phyloP scores from a whole-genome alignment of 2,113 vertebrate species.

The Acanthisitta chloris region DNA sequence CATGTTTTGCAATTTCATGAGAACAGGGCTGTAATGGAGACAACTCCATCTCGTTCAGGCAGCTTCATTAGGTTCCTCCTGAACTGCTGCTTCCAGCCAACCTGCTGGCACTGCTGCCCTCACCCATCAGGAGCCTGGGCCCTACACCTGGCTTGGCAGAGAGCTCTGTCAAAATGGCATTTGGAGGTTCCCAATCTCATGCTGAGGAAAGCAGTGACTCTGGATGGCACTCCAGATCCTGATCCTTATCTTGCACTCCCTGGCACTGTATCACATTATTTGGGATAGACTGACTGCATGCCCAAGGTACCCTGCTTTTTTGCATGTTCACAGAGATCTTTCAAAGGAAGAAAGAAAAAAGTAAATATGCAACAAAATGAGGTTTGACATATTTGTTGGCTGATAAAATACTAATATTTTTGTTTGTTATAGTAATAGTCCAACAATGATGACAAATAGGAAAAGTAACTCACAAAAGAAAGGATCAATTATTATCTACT shows the following conservation, averaged over 20 bases:
- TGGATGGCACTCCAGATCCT: background rate
- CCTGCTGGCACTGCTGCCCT: background rate
- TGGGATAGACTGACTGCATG: background rate
- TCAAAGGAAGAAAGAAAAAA: background rate
- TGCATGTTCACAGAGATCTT: background rate
- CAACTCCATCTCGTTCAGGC: background rate
- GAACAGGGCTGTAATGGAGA: background rate
- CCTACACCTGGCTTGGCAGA: background rate
- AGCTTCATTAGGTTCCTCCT: background rate
- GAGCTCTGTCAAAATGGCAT: background rate
- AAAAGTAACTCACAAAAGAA: background rate
- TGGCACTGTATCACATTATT: background rate
- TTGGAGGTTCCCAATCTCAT: background rate
- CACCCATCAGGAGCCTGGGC: background rate
- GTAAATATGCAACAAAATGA: fast-evolving
- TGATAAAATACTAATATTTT: background rate
- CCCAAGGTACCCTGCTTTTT: background rate
- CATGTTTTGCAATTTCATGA: background rate
- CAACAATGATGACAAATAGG: background rate
- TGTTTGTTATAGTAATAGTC: background rate
- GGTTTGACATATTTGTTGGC: background rate
- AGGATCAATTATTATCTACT: background rate
- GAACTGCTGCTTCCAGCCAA: background rate
- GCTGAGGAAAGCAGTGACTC: background rate
- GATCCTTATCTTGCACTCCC: background rate